These are phyloP conservation scores for Athalia cordata DNA, from an alignment of 2,888 invertebrate species.

Conservation along the genomic window DNA sequence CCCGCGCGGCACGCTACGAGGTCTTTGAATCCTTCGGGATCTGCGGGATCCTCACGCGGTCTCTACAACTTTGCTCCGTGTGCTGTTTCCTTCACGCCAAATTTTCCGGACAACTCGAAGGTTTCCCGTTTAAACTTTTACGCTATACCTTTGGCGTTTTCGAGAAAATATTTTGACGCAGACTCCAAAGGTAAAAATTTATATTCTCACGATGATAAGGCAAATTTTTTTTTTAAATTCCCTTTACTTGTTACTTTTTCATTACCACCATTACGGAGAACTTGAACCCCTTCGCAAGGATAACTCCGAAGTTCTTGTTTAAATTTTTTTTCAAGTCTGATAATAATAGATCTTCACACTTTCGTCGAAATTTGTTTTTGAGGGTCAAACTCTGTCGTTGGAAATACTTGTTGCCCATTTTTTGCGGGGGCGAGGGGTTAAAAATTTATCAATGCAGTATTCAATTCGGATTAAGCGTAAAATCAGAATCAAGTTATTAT, in stretches of 20 bases:
- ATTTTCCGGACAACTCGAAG: background rate
- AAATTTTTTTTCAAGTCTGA: no score
- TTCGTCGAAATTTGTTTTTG: no score
- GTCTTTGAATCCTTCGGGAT: slow-evolving; percentile 24
- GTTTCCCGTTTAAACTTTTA: slow-evolving; percentile 8
- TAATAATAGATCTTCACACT: no score
- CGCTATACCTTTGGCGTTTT: background rate
- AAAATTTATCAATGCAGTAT: slow-evolving; percentile 22
- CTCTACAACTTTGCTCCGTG: background rate
- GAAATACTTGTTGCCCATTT: background rate
- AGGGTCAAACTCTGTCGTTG: no score
- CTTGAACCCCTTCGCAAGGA: background rate
- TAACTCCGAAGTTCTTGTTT: no score
- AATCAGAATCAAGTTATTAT: slow-evolving; percentile 21
- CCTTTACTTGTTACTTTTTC: background rate
- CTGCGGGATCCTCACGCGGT: slow-evolving; percentile 9
- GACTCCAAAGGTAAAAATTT: background rate
- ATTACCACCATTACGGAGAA: background rate
- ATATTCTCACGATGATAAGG: slow-evolving; percentile 29
- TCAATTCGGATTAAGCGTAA: slow-evolving; percentile 17
- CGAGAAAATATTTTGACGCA: slow-evolving; percentile 35
- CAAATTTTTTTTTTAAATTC: background rate
- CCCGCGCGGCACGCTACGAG: slow-evolving; percentile 10
- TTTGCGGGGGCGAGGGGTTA: background rate
- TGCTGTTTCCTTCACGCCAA: slow-evolving; percentile 8